Evolutionary conservation across 2,113 vertebrate species (phyloP).

Genomic region (Leptocoma aspasia): DNA sequence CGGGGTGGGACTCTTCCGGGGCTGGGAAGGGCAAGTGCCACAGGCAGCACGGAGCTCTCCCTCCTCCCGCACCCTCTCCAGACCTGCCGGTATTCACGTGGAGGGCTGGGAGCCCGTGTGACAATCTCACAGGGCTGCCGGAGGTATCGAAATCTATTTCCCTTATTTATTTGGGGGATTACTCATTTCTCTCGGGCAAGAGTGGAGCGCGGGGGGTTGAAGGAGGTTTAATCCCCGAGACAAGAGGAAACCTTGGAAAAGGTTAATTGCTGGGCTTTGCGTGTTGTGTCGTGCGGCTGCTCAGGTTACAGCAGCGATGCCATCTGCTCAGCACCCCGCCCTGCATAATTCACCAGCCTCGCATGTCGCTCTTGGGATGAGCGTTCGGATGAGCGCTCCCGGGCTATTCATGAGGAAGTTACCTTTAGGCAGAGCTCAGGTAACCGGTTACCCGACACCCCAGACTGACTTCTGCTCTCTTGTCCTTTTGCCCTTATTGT

Average conservation of each 20-base stretch:
- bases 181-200: background rate
- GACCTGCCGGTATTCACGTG: background rate
- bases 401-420: slow-evolving; percentile 70
- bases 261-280: slow-evolving; percentile 68
- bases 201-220: background rate
- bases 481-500: slow-evolving; percentile 66
- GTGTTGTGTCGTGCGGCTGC: background rate
- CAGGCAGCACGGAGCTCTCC: background rate
- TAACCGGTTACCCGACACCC: slow-evolving; percentile 61
- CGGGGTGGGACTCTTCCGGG: background rate
- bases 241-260: slow-evolving; percentile 54
- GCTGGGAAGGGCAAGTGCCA: background rate
- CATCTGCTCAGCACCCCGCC: slow-evolving; percentile 56
- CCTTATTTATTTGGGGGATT: slow-evolving; percentile 44
- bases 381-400: background rate
- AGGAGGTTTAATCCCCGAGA: slow-evolving; percentile 52
- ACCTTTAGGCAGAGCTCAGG: slow-evolving; percentile 63
- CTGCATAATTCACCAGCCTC: slow-evolving; percentile 72
- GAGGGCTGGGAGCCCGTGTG: background rate
- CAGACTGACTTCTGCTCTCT: slow-evolving; percentile 40
- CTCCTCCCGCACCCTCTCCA: background rate
- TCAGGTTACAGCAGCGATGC: slow-evolving; percentile 61
- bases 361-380: background rate
- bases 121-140: background rate
- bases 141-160: background rate